Evolutionary conservation across 2,888 invertebrate genomes (phyloP).

Genomic region (Drosophila mercatorum): DNA sequence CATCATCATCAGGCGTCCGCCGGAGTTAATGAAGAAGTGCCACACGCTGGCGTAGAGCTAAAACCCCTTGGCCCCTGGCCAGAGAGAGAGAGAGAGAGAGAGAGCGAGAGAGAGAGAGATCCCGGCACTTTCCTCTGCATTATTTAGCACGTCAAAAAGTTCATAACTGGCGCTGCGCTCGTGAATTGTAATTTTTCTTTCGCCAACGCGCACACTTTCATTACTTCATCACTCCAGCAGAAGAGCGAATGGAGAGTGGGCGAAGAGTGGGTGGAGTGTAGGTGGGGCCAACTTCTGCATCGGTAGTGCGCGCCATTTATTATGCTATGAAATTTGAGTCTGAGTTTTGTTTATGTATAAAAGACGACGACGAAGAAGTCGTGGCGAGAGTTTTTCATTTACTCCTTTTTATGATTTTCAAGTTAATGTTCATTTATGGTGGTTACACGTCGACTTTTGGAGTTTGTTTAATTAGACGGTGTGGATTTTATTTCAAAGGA

Average conservation of each 20-base stretch:
- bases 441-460: constrained; percentile 76
- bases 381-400: constrained; percentile 48
- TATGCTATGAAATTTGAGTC: constrained; percentile 75
- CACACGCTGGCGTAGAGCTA: not conserved
- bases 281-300: constrained; percentile 40
- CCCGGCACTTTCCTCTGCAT: constrained; percentile 64
- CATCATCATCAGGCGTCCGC: constrained; percentile 71
- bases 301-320: constrained; percentile 69
- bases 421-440: constrained; percentile 83
- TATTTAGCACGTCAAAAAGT: constrained; percentile 78
- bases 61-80: constrained; percentile 18
- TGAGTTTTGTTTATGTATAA: constrained; percentile 65
- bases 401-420: constrained; percentile 76
- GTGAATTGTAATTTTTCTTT: constrained; percentile 78
- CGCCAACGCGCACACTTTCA: constrained; percentile 65
- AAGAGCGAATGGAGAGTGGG: not conserved
- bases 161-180: constrained; percentile 73
- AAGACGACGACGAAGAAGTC: constrained; percentile 29
- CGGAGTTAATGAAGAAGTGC: constrained; percentile 68
- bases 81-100: not conserved
- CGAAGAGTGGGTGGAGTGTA: not conserved
- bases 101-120: too few relatives aligned
- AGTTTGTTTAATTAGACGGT: constrained; percentile 77
- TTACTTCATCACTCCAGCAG: constrained; percentile 70
- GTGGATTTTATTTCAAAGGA: constrained; percentile 69